phyloP scores from a whole-genome alignment of 2,797 vertebrate species.

The Trematomus bernacchii region DNA sequence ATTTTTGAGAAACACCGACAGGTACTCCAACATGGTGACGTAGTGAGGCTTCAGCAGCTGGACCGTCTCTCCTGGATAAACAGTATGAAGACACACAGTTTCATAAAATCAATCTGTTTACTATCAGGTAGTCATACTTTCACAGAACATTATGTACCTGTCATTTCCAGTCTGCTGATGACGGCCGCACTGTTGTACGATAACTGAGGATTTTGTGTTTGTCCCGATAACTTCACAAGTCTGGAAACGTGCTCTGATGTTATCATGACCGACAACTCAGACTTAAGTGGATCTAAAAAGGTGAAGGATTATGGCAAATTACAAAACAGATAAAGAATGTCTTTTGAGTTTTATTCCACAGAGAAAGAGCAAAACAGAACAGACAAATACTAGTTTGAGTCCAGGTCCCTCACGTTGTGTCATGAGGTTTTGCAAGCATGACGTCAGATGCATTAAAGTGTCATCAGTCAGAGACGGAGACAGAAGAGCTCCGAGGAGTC shows the following conservation, averaged over 20 bases:
- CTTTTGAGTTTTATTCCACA: neutral
- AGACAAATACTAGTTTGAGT: neutral
- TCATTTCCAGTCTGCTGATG: constrained; percentile 70
- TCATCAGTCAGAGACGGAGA: constrained; percentile 56
- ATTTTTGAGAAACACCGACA: constrained; percentile 63
- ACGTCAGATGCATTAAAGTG: constrained; percentile 60
- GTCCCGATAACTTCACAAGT: constrained; percentile 62
- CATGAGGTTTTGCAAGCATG: constrained; percentile 61
- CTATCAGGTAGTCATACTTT: neutral
- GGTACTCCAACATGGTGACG: constrained; percentile 39
- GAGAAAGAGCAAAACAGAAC: neutral
- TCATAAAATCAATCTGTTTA: neutral
- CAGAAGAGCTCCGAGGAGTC: constrained; percentile 63
- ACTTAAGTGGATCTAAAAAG: constrained; percentile 62
- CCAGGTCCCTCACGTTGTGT: constrained; percentile 50
- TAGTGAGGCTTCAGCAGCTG: constrained; percentile 67
- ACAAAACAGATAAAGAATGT: neutral
- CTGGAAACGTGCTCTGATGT: constrained; percentile 60
- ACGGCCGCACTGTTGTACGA: constrained; percentile 65
- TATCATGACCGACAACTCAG: constrained; percentile 40
- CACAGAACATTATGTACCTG: constrained; percentile 59
- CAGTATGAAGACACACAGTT: neutral
- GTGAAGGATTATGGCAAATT: too few species aligned
- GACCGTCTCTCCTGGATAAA: constrained; percentile 30
- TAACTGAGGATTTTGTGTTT: constrained; percentile 54